phyloP scores from a whole-genome alignment of 35 echinoderm and acorn worm species.

The Hemicentrotus pulcherrimus region DNA sequence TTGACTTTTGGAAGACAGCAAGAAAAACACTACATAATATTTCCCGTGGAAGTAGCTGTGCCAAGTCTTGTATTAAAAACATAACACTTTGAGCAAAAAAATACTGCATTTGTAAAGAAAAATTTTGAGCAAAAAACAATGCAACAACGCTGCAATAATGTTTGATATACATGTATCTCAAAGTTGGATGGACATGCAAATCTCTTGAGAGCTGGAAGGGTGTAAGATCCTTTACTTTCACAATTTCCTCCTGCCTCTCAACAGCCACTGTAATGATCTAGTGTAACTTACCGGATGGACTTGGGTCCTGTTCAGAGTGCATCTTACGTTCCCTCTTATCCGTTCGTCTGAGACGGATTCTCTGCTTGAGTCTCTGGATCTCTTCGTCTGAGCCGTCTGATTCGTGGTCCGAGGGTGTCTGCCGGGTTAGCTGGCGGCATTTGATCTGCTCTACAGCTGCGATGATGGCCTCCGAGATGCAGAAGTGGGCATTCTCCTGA shows the following conservation, averaged over 20 bases:
- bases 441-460: constrained; percentile 94
- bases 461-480: constrained; percentile 96
- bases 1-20: no score
- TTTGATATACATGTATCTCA: no score
- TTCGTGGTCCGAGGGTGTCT: constrained; percentile 69
- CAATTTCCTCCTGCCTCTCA: background rate
- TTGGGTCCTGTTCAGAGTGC: constrained; percentile 20
- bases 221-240: background rate
- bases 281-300: background rate
- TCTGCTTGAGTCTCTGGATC: constrained; percentile 90
- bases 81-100: no score
- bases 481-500: constrained; percentile 96
- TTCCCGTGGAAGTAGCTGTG: no score
- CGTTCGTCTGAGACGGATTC: constrained; percentile 81
- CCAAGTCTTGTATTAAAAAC: no score
- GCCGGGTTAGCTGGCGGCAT: constrained; percentile 59
- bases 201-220: background rate
- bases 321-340: constrained; percentile 70
- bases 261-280: no score
- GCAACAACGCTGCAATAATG: background rate
- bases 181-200: background rate
- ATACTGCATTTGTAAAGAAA: no score
- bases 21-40: no score
- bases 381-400: constrained; percentile 93
- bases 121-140: no score